Evolutionary conservation across 2,888 invertebrate species (phyloP).

Genomic region (Coleophora flavipennella): DNA sequence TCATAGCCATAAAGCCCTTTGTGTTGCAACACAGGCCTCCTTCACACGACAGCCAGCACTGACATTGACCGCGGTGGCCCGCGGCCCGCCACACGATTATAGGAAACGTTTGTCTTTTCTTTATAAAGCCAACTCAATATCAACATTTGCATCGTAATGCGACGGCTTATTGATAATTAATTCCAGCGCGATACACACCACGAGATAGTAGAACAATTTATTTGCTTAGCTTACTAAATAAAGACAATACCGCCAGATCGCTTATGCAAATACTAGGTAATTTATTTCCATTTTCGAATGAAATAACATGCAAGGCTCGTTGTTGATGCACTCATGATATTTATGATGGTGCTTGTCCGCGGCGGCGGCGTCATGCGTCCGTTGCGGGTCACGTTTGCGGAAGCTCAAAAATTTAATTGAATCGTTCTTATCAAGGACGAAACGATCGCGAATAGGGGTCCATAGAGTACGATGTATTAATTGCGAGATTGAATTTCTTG

Average conservation of each 20-base stretch:
- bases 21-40: constrained; percentile 24
- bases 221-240: constrained; percentile 38
- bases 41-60: constrained; percentile 33
- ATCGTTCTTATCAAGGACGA: constrained; percentile 39
- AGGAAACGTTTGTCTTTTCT: constrained; percentile 20
- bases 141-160: constrained; percentile 32
- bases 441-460: constrained; percentile 26
- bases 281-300: constrained; percentile 49
- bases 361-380: constrained; percentile 24
- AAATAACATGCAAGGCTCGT: constrained; percentile 28
- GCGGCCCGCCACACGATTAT: constrained; percentile 19
- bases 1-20: constrained; percentile 27
- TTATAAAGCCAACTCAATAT: constrained; percentile 14
- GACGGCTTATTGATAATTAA: constrained; percentile 45
- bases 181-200: constrained; percentile 28
- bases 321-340: constrained; percentile 38
- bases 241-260: constrained; percentile 33
- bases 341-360: constrained; percentile 16
- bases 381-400: constrained; percentile 45
- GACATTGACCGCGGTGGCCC: constrained; percentile 55
- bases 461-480: constrained; percentile 24
- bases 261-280: constrained; percentile 50
- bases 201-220: constrained; percentile 19
- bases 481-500: constrained; percentile 37
- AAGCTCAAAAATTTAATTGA: constrained; percentile 43